Base-by-base conservation (phyloP, 2,113 vertebrate genomes). In the Vireo altiloquus region DNA sequence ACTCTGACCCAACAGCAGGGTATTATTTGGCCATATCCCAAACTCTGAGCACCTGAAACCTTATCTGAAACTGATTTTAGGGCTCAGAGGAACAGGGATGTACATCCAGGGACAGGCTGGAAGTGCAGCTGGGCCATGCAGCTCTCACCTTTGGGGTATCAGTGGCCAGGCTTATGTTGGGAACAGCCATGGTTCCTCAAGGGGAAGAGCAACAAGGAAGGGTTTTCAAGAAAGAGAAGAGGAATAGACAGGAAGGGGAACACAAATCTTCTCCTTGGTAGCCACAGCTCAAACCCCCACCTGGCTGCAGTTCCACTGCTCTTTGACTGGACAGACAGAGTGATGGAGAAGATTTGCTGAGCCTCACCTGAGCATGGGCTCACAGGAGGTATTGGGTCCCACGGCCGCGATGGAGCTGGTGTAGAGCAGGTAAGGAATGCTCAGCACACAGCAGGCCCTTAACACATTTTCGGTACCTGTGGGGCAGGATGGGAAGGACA, bases 301-400 rank as follows among this genome's bases (percentile, higher is more conserved):
- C 77, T 72, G 33, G 30, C 16, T 83, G 33, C 72, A 44, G 50
- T 18, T 59, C 39, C 37, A 8, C 4, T 40, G 37, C 31, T 64
- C 24, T 65, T 72, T n/a, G 28, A 13, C 14, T 5, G 11, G 42
- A 46, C 35, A 53, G 23, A 13, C 22, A 44, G 56, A 46, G 22
- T 0, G 5, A 11, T 13, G 23, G 22, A 50, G 54, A 11, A 14
- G 37, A 2, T 56, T 24, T 59, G 54, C 75, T 65, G 28, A 35
- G 54, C 37, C 89, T 94, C 84, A 94, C 95, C 96, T 93, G 50
- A 89, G 7, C 94, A 93, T 72, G 64, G 94, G 97, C 56, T 97
- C 87, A 1, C 16, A 23, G 1, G 6, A 49, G 2, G 27, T 79
- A 9, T 94, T 96, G 66, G 85, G 96, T 70, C 96, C 94, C 79